Base-by-base conservation (phyloP, 2,888 invertebrate species). In the Ferrisia virgata region DNA sequence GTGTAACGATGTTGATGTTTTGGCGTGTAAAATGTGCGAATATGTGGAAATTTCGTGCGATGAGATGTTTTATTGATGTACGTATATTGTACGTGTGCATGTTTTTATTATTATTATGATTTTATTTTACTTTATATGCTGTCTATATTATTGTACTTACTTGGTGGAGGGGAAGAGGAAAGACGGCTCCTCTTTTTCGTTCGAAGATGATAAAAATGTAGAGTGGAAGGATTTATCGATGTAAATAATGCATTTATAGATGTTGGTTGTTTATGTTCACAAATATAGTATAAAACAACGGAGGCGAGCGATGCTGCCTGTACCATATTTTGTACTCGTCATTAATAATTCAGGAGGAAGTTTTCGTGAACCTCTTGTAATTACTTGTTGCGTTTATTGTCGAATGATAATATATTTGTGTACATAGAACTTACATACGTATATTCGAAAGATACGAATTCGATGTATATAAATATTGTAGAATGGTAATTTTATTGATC, bases 41-140 rank as follows among this genome's bases (percentile, higher is more conserved):
- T 64, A 64, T 64, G 64, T 64, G 64, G 28, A 64, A 64, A 64
- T 64, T 64, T 28, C 28, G 15, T 2, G 9, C 25, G 64, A 64
- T 64, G 64, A 53, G 64, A 64, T 64, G 28, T 64, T 64, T 64
- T 64, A 64, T 64, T 28, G 64, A 64, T 64, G 64, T 64, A 28
- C 25, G n/a, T 28, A 28, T 64, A 53, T 47, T 13, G 18, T 53
- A 53, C 53, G 53, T 53, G 40, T 40, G 53, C 53, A 22, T 53
- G 2, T 53, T 6, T 64, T 64, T 64, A n/a, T n/a, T n/a, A n/a
- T n/a, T n/a, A n/a, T n/a, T n/a, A n/a, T n/a, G n/a, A n/a, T n/a
- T n/a, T n/a, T n/a, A n/a, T 64, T 25, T 64, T 28, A 28, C 28
- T 31, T 64, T 15, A 13, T 31, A 25, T 64, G 13, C 3, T 15